A percentile compares a stretch with the other conserved stretches of the same genome.
Conservation (phyloP, 2,113 vertebrate genomes). For the Gavialis gangeticus region DNA sequence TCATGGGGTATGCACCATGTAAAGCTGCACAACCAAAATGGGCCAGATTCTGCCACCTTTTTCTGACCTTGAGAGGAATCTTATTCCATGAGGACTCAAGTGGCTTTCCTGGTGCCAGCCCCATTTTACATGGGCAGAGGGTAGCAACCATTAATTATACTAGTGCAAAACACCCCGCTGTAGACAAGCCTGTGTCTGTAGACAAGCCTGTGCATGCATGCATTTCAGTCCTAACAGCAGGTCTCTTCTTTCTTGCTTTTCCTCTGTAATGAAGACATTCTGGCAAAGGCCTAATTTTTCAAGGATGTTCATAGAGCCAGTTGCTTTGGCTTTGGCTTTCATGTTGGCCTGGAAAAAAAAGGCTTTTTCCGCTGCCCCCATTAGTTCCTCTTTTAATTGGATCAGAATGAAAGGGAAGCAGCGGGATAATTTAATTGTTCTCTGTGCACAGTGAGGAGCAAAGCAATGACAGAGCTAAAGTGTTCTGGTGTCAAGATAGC, state of each 20-base stretch:
- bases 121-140: background rate
- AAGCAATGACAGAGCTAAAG: background rate
- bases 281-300: conserved; percentile 20
- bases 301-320: conserved; percentile 15
- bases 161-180: background rate
- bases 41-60: background rate
- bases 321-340: conserved; percentile 32
- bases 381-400: conserved; percentile 48
- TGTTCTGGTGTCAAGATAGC: background rate
- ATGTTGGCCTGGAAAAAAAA: background rate
- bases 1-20: background rate
- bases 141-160: background rate
- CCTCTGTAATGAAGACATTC: conserved; percentile 21
- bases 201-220: background rate
- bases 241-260: background rate
- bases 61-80: background rate
- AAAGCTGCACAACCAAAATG: accelerated
- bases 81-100: background rate
- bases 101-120: background rate
- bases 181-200: background rate
- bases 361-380: conserved; percentile 48
- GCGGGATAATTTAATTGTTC: conserved; percentile 50
- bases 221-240: background rate
- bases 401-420: conserved; percentile 43
- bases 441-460: background rate